Conservation (phyloP, 2,888 invertebrate genomes). For the Drosophila stalkeri region DNA sequence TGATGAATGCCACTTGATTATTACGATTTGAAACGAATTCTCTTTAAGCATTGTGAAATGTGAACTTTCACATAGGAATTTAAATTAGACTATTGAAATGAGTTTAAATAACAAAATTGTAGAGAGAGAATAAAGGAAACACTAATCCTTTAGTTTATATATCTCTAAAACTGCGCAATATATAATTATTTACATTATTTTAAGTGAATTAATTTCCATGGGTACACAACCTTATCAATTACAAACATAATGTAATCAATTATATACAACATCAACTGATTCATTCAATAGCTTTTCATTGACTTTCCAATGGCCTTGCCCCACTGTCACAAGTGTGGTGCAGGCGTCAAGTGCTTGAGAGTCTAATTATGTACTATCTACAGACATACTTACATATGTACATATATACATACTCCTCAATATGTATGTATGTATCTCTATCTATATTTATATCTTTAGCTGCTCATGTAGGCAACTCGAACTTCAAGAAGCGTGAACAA, state of each 20-base stretch:
- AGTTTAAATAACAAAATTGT: not conserved
- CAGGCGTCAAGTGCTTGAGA: slow-evolving; percentile 52
- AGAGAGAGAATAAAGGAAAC: not conserved
- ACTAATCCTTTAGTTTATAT: not conserved
- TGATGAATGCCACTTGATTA: slow-evolving; percentile 50
- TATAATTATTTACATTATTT: not conserved
- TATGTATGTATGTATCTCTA: not conserved
- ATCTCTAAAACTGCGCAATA: not conserved
- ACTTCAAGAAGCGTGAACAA: slow-evolving; percentile 42
- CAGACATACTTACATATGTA: not conserved
- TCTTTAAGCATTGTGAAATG: slow-evolving; percentile 19
- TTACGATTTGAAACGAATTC: slow-evolving; percentile 16
- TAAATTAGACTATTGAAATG: not conserved
- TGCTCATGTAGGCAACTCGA: slow-evolving; percentile 4
- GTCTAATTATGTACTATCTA: slow-evolving; percentile 17
- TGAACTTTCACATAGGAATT: not conserved
- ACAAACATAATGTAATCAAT: not conserved
- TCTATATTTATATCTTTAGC: not conserved
- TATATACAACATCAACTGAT: not conserved
- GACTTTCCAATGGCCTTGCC: slow-evolving; percentile 44
- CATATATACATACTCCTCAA: not conserved
- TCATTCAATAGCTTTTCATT: slow-evolving; percentile 18
- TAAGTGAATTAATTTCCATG: not conserved
- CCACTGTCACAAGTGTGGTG: slow-evolving; percentile 45
- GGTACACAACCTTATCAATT: not conserved